phyloP scores from a whole-genome alignment of 2,113 vertebrate species.

The Oophaga pumilio region DNA sequence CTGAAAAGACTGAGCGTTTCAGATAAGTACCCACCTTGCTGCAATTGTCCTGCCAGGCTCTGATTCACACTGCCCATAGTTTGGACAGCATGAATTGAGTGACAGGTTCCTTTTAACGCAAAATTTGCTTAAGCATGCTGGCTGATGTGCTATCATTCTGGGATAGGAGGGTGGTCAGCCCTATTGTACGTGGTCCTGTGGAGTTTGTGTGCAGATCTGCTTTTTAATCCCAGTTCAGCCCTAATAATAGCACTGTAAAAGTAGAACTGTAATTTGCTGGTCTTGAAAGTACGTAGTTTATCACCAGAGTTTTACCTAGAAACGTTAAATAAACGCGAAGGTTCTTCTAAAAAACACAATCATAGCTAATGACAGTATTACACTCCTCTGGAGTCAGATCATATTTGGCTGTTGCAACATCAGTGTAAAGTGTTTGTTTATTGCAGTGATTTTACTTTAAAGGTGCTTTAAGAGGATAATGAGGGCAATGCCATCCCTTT shows the following conservation, averaged over 20 bases:
- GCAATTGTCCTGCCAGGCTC: no score
- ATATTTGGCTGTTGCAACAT: background rate
- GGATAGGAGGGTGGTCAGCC: no score
- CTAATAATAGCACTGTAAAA: background rate
- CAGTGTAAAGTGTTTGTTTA: background rate
- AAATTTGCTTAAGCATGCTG: no score
- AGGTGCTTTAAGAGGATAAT: constrained; percentile 12
- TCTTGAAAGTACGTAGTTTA: background rate
- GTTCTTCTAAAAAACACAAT: background rate
- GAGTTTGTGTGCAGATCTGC: no score
- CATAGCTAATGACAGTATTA: background rate
- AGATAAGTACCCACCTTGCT: no score
- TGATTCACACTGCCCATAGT: no score
- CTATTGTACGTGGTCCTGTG: no score
- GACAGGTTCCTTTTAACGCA: no score
- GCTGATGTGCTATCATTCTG: no score
- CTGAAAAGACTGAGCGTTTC: no score
- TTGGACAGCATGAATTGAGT: no score
- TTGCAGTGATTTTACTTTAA: background rate
- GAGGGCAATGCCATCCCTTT: background rate
- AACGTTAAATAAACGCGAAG: background rate
- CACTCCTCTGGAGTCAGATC: background rate
- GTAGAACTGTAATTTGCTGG: background rate
- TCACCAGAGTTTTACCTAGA: background rate
- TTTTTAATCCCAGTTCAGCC: no score